Evolutionary conservation across 2,888 invertebrate genomes (phyloP).

Genomic region (Cataglyphis livida): DNA sequence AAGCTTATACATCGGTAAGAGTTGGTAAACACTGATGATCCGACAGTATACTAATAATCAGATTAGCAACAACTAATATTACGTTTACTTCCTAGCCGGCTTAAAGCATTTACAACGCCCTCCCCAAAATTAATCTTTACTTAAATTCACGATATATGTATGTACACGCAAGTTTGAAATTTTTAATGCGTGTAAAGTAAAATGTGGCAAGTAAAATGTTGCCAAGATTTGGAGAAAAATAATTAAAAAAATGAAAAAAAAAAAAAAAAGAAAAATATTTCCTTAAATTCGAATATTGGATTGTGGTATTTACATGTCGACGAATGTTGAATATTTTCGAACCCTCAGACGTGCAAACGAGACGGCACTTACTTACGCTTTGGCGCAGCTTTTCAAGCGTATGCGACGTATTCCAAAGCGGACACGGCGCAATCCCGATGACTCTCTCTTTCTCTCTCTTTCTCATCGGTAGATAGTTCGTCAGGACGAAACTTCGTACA

Average conservation of each 20-base stretch:
- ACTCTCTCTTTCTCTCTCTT: constrained; percentile 31
- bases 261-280: background rate
- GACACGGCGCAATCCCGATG: constrained; percentile 32
- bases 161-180: background rate
- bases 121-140: background rate
- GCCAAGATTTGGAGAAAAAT: background rate
- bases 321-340: constrained; percentile 20
- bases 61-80: constrained; percentile 23
- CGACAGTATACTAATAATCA: constrained; percentile 15
- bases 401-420: constrained; percentile 44
- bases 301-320: background rate
- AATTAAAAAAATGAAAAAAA: background rate
- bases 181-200: background rate
- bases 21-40: background rate
- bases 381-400: constrained; percentile 44
- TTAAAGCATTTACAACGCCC: constrained; percentile 20
- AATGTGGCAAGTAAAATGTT: background rate
- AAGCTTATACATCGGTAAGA: background rate
- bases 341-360: constrained; percentile 28
- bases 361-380: constrained; percentile 32
- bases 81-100: background rate
- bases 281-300: background rate
- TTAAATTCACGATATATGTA: background rate
- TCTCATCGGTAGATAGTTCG: constrained; percentile 29
- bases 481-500: constrained; percentile 58